Evolutionary conservation across 2,797 vertebrate genomes (phyloP).

Genomic region (Champsocephalus gunnari): DNA sequence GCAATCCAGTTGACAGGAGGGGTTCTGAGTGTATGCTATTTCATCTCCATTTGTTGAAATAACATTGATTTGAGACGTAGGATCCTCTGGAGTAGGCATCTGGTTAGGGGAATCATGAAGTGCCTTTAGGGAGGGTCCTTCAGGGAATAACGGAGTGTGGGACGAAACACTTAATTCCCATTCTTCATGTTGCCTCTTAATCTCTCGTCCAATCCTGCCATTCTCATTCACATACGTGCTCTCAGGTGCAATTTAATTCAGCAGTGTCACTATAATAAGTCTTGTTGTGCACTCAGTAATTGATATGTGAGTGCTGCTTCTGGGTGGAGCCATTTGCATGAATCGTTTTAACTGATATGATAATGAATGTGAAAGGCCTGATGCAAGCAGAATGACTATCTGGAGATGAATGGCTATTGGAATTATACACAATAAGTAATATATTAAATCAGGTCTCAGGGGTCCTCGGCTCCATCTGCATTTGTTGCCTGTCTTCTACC

Average conservation of each 20-base stretch:
- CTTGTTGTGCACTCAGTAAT: slow-evolving; percentile 78
- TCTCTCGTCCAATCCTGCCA: slow-evolving; percentile 46
- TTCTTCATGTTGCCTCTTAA: slow-evolving; percentile 45
- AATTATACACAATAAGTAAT: slow-evolving; percentile 86
- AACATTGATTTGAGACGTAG: slow-evolving; percentile 70
- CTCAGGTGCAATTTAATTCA: slow-evolving; percentile 80
- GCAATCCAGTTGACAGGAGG: slow-evolving; percentile 57
- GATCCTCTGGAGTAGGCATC: slow-evolving; percentile 64
- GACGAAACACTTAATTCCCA: slow-evolving; percentile 46
- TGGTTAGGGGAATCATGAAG: slow-evolving; percentile 53
- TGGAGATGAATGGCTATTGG: slow-evolving; percentile 83
- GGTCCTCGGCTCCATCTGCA: slow-evolving; percentile 51
- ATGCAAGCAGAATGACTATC: slow-evolving; percentile 82
- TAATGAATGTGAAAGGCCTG: slow-evolving; percentile 85
- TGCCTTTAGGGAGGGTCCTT: slow-evolving; percentile 50
- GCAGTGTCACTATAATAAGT: slow-evolving; percentile 77
- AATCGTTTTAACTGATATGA: slow-evolving; percentile 87
- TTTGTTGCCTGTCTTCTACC: slow-evolving; percentile 74
- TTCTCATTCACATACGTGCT: slow-evolving; percentile 53
- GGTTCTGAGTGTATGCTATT: slow-evolving; percentile 62
- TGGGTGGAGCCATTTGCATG: slow-evolving; percentile 86
- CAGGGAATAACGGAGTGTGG: slow-evolving; percentile 43
- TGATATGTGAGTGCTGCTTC: slow-evolving; percentile 82
- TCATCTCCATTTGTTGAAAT: slow-evolving; percentile 70
- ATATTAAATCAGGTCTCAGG: slow-evolving; percentile 77